Evolutionary conservation across 2,888 invertebrate genomes (phyloP).

Genomic region (Cactoblastis cactorum): DNA sequence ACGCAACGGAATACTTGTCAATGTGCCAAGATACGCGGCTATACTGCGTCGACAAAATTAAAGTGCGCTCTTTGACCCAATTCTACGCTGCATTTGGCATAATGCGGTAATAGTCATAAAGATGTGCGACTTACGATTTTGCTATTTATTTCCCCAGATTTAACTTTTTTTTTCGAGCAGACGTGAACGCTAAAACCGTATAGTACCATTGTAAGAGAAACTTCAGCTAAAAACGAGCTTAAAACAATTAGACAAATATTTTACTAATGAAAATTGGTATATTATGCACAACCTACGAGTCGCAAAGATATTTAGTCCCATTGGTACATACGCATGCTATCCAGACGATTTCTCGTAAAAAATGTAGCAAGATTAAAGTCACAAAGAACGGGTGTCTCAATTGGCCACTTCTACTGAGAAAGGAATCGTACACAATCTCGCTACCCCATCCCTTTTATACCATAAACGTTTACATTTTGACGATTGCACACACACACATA

Average conservation of each 20-base stretch:
- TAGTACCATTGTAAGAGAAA: no score
- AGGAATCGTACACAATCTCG: conserved; percentile 6
- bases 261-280: no score
- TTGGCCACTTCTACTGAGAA: conserved; percentile 29
- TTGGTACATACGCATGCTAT: not conserved
- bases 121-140: not conserved
- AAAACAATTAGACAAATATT: no score
- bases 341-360: not conserved
- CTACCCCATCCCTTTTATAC: not conserved
- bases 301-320: not conserved
- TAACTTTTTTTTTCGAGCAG: no score
- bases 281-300: not conserved
- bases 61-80: conserved; percentile 40
- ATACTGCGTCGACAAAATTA: conserved; percentile 34
- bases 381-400: conserved; percentile 24
- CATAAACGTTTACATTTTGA: not conserved
- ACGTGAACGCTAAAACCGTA: no score
- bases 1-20: conserved; percentile 67
- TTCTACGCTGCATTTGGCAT: conserved; percentile 43
- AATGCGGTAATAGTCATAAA: conserved; percentile 35
- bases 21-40: conserved; percentile 51
- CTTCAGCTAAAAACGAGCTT: no score
- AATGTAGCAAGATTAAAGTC: conserved; percentile 9
- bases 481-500: not conserved
- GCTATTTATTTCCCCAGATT: not conserved